phyloP scores from a whole-genome alignment of 1,140 invertebrate species.

The Drosophila ananassae region DNA sequence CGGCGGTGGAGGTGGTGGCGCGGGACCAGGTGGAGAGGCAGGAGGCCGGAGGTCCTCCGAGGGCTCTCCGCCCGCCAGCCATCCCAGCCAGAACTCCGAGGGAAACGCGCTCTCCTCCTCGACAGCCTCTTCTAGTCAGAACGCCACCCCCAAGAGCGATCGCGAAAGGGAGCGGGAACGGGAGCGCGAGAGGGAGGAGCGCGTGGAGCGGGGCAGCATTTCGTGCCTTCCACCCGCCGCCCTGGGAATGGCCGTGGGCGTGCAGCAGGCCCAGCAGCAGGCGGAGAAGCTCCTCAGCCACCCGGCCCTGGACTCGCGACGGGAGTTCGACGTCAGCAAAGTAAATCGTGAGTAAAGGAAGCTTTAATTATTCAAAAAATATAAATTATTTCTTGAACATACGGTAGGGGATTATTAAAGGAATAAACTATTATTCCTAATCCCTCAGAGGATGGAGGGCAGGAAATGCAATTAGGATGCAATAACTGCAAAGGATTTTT shows the following conservation, averaged over 20 bases:
- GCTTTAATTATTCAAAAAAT: constrained; percentile 16
- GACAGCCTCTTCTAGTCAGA: constrained; percentile 73
- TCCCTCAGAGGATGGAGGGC: constrained; percentile 7
- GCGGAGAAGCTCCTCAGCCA: constrained; percentile 71
- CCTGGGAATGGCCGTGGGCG: constrained; percentile 69
- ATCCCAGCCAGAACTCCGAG: constrained; percentile 40
- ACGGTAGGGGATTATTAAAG: constrained; percentile 7
- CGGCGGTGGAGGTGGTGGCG: constrained; percentile 13
- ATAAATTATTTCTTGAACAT: constrained; percentile 17
- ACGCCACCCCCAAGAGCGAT: constrained; percentile 73
- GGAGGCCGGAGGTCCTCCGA: constrained; percentile 62
- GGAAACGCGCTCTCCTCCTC: constrained; percentile 60
- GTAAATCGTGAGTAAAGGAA: constrained; percentile 78
- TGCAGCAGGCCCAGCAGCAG: constrained; percentile 67
- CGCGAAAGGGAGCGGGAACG: constrained; percentile 41
- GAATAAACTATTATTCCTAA: constrained; percentile 23
- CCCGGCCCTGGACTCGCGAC: constrained; percentile 68
- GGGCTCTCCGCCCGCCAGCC: constrained; percentile 49
- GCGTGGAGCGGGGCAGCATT: constrained; percentile 66
- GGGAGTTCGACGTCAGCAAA: constrained; percentile 80
- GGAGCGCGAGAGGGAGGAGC: constrained; percentile 35
- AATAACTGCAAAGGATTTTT: neutral
- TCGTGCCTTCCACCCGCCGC: constrained; percentile 77
- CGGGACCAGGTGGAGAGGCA: constrained; percentile 10
- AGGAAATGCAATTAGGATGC: neutral